These are phyloP conservation scores for Sabatieria punctata DNA, from an alignment of 2,888 invertebrate genomes.

Conservation along the genomic window DNA sequence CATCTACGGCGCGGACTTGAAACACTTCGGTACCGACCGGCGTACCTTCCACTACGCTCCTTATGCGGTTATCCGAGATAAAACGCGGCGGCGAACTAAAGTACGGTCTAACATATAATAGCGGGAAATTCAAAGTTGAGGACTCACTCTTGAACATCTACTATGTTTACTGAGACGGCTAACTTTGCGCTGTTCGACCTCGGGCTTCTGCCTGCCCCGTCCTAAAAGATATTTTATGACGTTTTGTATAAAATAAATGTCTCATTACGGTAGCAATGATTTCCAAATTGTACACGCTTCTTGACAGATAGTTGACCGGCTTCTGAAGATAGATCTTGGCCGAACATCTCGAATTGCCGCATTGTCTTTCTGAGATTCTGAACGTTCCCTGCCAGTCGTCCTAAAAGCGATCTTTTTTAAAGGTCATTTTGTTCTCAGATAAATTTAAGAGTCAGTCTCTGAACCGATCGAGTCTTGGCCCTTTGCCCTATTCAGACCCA, in stretches of 20 bases:
- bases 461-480: too few relatives aligned
- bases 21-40: constrained; percentile 42
- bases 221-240: background rate
- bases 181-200: constrained; percentile 3
- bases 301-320: constrained; percentile 60
- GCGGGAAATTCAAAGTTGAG: too few relatives aligned
- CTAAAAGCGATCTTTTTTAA: constrained; percentile 6
- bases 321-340: constrained; percentile 27
- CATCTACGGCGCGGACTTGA: constrained; percentile 70
- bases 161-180: constrained; percentile 62
- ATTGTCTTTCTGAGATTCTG: constrained; percentile 3
- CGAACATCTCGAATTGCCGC: constrained; percentile 13
- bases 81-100: constrained; percentile 81
- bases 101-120: too few relatives aligned
- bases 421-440: too few relatives aligned
- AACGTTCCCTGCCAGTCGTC: constrained; percentile 4
- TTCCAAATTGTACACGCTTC: constrained; percentile 68
- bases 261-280: constrained; percentile 49
- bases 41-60: constrained; percentile 66
- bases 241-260: background rate
- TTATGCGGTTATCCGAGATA: constrained; percentile 50
- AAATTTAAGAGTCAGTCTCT: too few relatives aligned
- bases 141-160: constrained; percentile 73
- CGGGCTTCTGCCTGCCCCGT: constrained; percentile 7
- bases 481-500: too few relatives aligned